Conservation (phyloP, 2,888 invertebrate genomes). For the Orthosia incerta region DNA sequence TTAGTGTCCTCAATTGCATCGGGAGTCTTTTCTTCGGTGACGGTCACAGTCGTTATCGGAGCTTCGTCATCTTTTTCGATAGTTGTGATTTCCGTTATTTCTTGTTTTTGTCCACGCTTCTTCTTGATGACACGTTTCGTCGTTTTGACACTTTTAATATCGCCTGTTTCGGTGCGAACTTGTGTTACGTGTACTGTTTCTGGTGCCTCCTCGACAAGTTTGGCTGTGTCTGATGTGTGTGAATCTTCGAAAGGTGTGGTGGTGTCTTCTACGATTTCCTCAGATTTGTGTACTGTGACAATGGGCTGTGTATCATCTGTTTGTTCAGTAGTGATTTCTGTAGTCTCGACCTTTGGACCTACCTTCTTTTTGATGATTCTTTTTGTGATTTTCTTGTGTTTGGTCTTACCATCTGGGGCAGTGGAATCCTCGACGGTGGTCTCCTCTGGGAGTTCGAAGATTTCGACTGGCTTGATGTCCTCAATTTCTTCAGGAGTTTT, state of each 20-base stretch:
- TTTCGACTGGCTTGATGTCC: background rate
- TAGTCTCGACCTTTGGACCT: background rate
- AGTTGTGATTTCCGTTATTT: constrained; percentile 65
- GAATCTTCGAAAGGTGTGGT: constrained; percentile 24
- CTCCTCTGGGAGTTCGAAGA: constrained; percentile 69
- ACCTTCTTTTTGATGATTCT: constrained; percentile 23
- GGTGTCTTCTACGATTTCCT: constrained; percentile 31
- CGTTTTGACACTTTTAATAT: constrained; percentile 62
- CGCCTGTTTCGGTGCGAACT: constrained; percentile 67
- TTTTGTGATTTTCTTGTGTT: constrained; percentile 57
- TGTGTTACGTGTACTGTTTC: constrained; percentile 25
- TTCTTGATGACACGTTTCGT: constrained; percentile 72
- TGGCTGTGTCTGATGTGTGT: constrained; percentile 11
- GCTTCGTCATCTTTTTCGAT: constrained; percentile 44
- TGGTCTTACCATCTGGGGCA: constrained; percentile 72
- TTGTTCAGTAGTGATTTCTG: constrained; percentile 26
- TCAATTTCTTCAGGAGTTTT: constrained; percentile 1
- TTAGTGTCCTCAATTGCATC: too few relatives aligned
- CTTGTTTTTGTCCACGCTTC: constrained; percentile 52
- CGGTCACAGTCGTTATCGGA: too few relatives aligned
- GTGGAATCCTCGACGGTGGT: constrained; percentile 57
- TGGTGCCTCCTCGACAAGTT: constrained; percentile 8
- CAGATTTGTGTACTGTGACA: constrained; percentile 41
- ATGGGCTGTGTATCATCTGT: constrained; percentile 61
- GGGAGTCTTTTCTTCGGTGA: too few relatives aligned